These are phyloP conservation scores for Hoplias malabaricus DNA, from an alignment of 2,113 vertebrate genomes.

Conservation along the genomic window DNA sequence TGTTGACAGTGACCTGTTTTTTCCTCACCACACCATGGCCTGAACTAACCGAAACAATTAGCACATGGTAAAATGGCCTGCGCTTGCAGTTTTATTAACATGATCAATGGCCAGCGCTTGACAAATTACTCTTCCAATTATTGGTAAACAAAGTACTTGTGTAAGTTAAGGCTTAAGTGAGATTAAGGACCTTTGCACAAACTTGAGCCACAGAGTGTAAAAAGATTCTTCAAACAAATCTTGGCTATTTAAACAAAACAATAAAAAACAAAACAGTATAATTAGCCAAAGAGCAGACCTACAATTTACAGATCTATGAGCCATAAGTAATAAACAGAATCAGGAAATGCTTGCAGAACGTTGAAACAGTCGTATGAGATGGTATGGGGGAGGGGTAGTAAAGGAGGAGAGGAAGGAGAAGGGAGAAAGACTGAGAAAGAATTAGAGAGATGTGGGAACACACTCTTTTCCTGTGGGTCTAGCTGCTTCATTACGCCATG, in stretches of 20 bases:
- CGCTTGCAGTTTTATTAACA: background rate
- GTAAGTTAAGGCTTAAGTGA: background rate
- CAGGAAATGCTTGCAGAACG: background rate
- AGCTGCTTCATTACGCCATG: conserved; percentile 15
- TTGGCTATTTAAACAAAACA: background rate
- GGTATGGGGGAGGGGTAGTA: background rate
- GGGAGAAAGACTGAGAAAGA: background rate
- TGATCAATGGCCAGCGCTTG: background rate
- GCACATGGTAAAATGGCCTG: background rate
- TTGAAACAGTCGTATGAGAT: background rate
- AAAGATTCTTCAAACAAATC: background rate
- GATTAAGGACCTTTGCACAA: background rate
- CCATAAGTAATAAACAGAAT: background rate
- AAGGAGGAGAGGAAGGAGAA: background rate
- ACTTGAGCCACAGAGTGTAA: background rate
- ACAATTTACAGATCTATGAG: background rate
- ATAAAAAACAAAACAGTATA: no score
- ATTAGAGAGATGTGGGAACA: background rate
- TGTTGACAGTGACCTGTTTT: background rate
- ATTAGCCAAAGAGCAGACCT: background rate
- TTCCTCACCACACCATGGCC: background rate
- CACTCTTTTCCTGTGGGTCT: conserved; percentile 9
- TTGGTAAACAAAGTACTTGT: background rate
- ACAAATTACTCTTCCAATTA: background rate
- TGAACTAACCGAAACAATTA: background rate